These are phyloP conservation scores for Clunio marinus DNA, from an alignment of 2,888 invertebrate genomes.

Conservation along the genomic window DNA sequence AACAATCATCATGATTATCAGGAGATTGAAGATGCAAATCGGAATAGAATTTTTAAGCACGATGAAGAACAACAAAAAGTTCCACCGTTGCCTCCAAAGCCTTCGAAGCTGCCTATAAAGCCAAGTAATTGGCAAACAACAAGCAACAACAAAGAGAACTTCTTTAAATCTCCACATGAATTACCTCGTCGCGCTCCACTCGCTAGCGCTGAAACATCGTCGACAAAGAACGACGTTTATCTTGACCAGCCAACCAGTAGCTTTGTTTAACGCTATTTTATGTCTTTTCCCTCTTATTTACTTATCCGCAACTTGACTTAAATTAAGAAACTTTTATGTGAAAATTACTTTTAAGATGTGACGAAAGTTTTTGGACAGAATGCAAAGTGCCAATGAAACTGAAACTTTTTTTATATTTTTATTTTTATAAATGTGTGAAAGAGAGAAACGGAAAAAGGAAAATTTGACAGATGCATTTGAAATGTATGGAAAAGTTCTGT, in stretches of 20 bases:
- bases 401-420: conserved; percentile 31
- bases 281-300: too few relatives aligned
- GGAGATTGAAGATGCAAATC: conserved; percentile 43
- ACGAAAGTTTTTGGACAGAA: too few relatives aligned
- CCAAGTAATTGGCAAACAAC: conserved; percentile 56
- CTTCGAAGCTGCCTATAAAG: conserved; percentile 64
- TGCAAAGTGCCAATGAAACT: conserved; percentile 13
- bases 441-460: too few relatives aligned
- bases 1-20: neutral
- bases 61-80: conserved; percentile 43
- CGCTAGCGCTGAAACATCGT: conserved; percentile 41
- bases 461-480: too few relatives aligned
- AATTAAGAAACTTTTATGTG: too few relatives aligned
- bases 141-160: conserved; percentile 2
- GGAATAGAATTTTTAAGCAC: conserved; percentile 41
- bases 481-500: too few relatives aligned
- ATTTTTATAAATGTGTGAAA: too few relatives aligned
- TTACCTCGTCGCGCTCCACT: conserved; percentile 44
- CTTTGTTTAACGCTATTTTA: conserved; percentile 54
- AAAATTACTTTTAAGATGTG: too few relatives aligned
- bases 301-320: too few relatives aligned
- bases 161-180: conserved; percentile 43
- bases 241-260: conserved; percentile 62
- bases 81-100: conserved; percentile 71
- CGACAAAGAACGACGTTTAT: conserved; percentile 54